Conservation (phyloP, 2,113 vertebrate species). For the Peromyscus californicus region DNA sequence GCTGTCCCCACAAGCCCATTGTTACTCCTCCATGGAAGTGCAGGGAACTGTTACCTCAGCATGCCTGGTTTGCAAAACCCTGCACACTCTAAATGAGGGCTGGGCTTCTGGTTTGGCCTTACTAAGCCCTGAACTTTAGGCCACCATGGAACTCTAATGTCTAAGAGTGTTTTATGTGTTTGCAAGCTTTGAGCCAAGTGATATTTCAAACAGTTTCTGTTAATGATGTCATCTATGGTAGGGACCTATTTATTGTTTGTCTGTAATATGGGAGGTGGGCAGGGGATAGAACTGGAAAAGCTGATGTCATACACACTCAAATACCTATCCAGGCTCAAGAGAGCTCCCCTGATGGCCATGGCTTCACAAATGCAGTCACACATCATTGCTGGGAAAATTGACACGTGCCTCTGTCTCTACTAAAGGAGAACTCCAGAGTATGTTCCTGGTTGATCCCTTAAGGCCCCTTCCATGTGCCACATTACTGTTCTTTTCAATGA, state of each 20-base stretch:
- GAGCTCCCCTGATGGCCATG: not conserved
- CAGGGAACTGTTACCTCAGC: not conserved
- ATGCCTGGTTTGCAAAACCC: not conserved
- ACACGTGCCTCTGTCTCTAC: not conserved
- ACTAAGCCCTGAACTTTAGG: not conserved
- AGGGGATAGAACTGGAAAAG: not conserved
- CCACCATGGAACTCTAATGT: not conserved
- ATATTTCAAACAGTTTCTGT: not conserved
- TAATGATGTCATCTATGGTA: not conserved
- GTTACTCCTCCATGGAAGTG: not conserved
- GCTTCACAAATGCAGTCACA: not conserved
- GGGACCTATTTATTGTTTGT: not conserved
- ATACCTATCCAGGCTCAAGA: not conserved
- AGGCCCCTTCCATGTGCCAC: not conserved
- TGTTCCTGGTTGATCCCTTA: not conserved
- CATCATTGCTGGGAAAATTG: not conserved
- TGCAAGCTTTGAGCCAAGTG: not conserved
- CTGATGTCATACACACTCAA: not conserved
- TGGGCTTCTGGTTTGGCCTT: not conserved
- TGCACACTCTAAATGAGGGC: not conserved
- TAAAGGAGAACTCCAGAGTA: not conserved
- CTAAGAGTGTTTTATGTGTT: not conserved
- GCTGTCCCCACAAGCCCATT: not conserved
- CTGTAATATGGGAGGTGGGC: not conserved
- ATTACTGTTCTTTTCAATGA: not conserved